A percentile compares a stretch with the other conserved stretches of the same genome.
These are phyloP conservation scores for Epirrita christyi DNA, from an alignment of 2,888 invertebrate genomes.

Conservation along the genomic window DNA sequence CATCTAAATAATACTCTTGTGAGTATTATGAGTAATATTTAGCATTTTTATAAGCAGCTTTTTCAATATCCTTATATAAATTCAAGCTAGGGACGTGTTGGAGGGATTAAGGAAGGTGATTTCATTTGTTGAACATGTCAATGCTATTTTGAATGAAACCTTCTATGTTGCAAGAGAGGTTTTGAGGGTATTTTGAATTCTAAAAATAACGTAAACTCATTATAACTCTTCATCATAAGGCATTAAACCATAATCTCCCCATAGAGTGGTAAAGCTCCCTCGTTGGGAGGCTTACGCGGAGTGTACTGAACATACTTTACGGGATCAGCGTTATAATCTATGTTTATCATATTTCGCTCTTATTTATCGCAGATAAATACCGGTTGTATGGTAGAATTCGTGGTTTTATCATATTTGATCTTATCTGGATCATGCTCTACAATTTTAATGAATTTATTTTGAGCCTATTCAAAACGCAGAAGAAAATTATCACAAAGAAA, in stretches of 20 bases:
- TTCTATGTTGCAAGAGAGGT: not conserved
- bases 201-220: conserved; percentile 13
- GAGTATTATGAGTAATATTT: too few relatives aligned
- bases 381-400: conserved; percentile 4
- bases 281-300: conserved; percentile 5
- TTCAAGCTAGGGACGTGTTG: too few relatives aligned
- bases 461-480: too few relatives aligned
- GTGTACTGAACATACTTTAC: conserved; percentile 15
- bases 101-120: too few relatives aligned
- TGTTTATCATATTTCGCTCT: conserved; percentile 22
- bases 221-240: conserved; percentile 17
- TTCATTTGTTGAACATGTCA: too few relatives aligned
- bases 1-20: too few relatives aligned
- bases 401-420: not conserved
- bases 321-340: conserved; percentile 24
- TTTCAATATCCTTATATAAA: too few relatives aligned
- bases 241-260: conserved; percentile 19
- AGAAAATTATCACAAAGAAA: too few relatives aligned
- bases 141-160: too few relatives aligned
- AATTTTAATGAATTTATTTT: too few relatives aligned
- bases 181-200: not conserved
- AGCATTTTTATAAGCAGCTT: too few relatives aligned
- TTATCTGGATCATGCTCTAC: too few relatives aligned
- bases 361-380: conserved; percentile 25
- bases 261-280: conserved; percentile 17